Conservation (phyloP, 2,797 vertebrate genomes). For the Siniperca scherzeri region DNA sequence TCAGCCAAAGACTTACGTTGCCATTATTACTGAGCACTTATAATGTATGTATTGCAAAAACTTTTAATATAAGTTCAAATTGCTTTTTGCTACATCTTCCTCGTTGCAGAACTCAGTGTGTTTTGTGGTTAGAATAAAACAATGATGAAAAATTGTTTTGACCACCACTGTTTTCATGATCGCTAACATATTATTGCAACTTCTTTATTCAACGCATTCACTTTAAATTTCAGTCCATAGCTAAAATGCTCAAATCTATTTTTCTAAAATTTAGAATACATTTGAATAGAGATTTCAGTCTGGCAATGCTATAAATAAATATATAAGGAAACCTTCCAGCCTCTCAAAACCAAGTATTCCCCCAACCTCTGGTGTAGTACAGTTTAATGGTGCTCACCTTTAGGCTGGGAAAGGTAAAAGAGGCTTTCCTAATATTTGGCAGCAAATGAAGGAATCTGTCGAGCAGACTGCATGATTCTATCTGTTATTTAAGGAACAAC, state of each 20-base stretch:
- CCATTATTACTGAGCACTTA: neutral
- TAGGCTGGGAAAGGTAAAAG: neutral
- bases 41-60: neutral
- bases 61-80: neutral
- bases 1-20: neutral
- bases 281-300: neutral
- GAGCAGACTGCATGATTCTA: neutral
- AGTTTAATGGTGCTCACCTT: neutral
- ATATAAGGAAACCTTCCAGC: neutral
- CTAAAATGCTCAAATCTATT: neutral
- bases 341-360: neutral
- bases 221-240: neutral
- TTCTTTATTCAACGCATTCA: neutral
- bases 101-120: neutral
- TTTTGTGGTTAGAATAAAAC: conserved; percentile 1
- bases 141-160: neutral
- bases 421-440: neutral
- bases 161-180: neutral
- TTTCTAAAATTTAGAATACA: too few relatives aligned
- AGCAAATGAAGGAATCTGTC: neutral
- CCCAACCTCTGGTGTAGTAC: neutral
- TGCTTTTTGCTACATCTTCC: neutral
- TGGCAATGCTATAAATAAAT: neutral
- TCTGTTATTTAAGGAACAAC: neutral
- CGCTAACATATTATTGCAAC: neutral